Conservation (phyloP, 2,797 vertebrate genomes). For the Ctenopoma kingsleyae region DNA sequence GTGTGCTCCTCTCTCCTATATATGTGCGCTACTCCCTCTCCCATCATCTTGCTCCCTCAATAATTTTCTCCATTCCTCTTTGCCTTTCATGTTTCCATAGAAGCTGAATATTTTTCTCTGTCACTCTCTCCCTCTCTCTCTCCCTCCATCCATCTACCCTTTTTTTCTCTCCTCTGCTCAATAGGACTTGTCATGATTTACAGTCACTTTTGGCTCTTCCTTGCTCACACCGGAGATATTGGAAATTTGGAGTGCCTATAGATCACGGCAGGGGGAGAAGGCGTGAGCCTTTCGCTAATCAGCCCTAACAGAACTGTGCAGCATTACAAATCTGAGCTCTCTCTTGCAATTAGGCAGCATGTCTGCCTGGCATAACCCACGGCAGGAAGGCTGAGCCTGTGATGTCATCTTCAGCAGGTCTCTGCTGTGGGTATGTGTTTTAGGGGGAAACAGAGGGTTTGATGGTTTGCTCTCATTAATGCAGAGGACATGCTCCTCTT, state of each 20-base stretch:
- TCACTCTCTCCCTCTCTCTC: conserved; percentile 53
- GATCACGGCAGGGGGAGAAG: conserved; percentile 77
- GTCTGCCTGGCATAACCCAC: conserved; percentile 66
- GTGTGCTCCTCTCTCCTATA: conserved; percentile 63
- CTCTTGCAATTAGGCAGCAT: conserved; percentile 74
- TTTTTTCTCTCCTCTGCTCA: conserved; percentile 56
- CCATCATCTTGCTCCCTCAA: conserved; percentile 69
- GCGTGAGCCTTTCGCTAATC: conserved; percentile 78
- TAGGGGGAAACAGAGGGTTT: conserved; percentile 47
- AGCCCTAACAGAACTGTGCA: conserved; percentile 79
- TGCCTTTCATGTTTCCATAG: conserved; percentile 70
- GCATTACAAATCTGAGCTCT: conserved; percentile 79
- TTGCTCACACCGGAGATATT: conserved; percentile 79
- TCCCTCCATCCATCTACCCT: conserved; percentile 55
- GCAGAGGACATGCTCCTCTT: conserved; percentile 74
- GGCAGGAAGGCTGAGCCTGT: conserved; percentile 60
- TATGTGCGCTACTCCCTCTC: conserved; percentile 56
- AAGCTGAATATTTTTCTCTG: conserved; percentile 58
- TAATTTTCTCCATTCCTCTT: conserved; percentile 61
- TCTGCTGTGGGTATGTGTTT: conserved; percentile 39
- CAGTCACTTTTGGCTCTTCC: conserved; percentile 77
- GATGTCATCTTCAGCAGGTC: conserved; percentile 70
- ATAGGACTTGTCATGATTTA: conserved; percentile 82
- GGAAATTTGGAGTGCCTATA: conserved; percentile 84
- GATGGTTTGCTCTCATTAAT: conserved; percentile 76